Conservation (phyloP, 1,140 invertebrate species). For the Ceratitis capitata region DNA sequence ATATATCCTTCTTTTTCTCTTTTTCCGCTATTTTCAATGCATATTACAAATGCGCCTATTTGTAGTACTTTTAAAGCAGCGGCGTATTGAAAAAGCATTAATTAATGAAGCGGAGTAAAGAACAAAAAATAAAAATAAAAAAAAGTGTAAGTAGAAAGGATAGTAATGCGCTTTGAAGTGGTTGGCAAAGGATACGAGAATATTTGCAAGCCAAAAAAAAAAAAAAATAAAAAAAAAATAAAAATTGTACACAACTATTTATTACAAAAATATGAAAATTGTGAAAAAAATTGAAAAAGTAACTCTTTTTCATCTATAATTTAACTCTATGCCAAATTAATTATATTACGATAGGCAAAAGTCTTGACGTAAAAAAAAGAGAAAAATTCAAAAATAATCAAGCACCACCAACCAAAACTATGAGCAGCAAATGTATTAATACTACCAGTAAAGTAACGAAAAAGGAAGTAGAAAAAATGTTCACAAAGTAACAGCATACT, state of each 20-base stretch:
- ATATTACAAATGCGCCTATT: slow-evolving; percentile 12
- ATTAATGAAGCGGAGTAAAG: slow-evolving; percentile 5
- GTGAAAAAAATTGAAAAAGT: not conserved
- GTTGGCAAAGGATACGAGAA: not conserved
- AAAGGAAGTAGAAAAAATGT: not conserved
- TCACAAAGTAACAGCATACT: not conserved
- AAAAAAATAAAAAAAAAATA: not conserved
- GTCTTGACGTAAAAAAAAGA: not conserved
- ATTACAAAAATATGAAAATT: no score
- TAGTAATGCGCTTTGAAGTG: slow-evolving; percentile 14
- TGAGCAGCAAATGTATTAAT: not conserved
- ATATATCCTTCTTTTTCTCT: not conserved
- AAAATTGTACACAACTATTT: not conserved
- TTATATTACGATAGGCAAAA: not conserved
- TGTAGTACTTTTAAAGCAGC: slow-evolving; percentile 1
- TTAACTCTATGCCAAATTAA: not conserved
- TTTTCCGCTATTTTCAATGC: not conserved
- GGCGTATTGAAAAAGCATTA: slow-evolving; percentile 27
- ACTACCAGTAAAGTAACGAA: not conserved
- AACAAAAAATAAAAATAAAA: not conserved
- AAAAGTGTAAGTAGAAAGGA: not conserved
- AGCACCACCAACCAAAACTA: not conserved
- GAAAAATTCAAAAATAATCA: not conserved
- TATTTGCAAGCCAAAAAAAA: not conserved
- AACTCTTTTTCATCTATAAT: not conserved